A percentile compares a stretch with the other conserved stretches of the same genome.
Conservation (phyloP, 2,113 vertebrate genomes). For the Potamarius usumacintae region DNA sequence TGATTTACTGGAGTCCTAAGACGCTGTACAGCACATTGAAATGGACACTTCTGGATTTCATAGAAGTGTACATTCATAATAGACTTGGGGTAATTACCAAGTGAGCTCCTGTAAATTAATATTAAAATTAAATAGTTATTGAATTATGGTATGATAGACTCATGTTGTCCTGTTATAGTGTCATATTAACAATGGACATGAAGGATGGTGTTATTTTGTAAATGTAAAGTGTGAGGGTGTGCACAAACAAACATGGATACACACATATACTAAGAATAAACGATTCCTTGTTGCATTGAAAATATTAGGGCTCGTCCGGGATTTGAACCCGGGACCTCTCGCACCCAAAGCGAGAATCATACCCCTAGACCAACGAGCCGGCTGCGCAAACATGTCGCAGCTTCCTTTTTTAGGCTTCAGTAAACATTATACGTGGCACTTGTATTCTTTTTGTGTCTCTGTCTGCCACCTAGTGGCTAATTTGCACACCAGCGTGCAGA, state of each 20-base stretch:
- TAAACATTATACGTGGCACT: not conserved
- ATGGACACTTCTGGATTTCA: no score
- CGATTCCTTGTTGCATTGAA: not conserved
- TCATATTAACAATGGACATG: not conserved
- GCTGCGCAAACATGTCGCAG: conserved; percentile 37
- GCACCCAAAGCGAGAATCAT: conserved; percentile 86
- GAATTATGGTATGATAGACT: not conserved
- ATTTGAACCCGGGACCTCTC: conserved; percentile 85
- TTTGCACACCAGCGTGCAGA: not conserved
- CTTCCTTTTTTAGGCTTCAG: not conserved
- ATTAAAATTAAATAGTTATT: no score
- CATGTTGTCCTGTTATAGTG: not conserved
- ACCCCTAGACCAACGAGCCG: conserved; percentile 85
- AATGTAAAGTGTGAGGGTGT: not conserved
- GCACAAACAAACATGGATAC: not conserved
- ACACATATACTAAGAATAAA: not conserved
- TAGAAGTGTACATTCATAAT: no score
- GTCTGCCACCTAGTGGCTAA: not conserved
- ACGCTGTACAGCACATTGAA: no score
- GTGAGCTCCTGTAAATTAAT: not conserved
- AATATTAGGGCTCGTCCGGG: conserved; percentile 76
- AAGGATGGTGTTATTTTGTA: not conserved
- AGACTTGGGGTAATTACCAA: not conserved
- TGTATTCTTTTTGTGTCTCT: not conserved
- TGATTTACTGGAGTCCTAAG: no score